These are phyloP conservation scores for Perithous albicinctus DNA, from an alignment of 2,888 invertebrate species.

Conservation along the genomic window DNA sequence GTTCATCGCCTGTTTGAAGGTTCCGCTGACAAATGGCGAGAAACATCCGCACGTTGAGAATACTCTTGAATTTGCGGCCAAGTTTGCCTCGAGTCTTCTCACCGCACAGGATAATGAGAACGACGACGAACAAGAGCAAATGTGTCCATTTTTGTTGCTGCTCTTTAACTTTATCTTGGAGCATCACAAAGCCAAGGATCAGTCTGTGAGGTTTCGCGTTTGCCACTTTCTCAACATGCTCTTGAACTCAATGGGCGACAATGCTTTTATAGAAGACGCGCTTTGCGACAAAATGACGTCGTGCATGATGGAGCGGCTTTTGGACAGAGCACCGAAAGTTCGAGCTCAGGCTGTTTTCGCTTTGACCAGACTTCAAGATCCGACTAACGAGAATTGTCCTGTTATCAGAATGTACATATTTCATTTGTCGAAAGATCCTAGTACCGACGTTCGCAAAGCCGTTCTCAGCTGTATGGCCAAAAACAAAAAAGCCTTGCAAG, in stretches of 20 bases:
- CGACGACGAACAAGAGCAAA: slow-evolving; percentile 83
- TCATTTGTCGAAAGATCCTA: slow-evolving; percentile 91
- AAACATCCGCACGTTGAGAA: slow-evolving; percentile 89
- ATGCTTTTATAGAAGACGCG: slow-evolving; percentile 91
- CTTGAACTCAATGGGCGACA: slow-evolving; percentile 90
- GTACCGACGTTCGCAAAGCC: slow-evolving; percentile 90
- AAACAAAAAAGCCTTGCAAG: slow-evolving; percentile 89
- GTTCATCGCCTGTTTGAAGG: slow-evolving; percentile 52
- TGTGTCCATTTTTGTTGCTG: slow-evolving; percentile 86
- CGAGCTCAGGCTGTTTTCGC: slow-evolving; percentile 93
- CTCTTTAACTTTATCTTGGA: slow-evolving; percentile 88
- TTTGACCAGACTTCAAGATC: slow-evolving; percentile 92
- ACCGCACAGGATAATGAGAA: slow-evolving; percentile 78
- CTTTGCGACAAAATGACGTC: slow-evolving; percentile 90
- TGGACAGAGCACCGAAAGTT: slow-evolving; percentile 91
- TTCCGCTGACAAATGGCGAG: slow-evolving; percentile 86
- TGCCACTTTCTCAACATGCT: slow-evolving; percentile 93
- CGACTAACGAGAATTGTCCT: slow-evolving; percentile 90
- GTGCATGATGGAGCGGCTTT: slow-evolving; percentile 88
- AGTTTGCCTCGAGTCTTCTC: slow-evolving; percentile 88
- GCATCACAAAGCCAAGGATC: slow-evolving; percentile 84
- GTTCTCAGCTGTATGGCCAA: slow-evolving; percentile 91
- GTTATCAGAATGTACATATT: slow-evolving; percentile 90
- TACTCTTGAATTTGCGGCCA: slow-evolving; percentile 90
- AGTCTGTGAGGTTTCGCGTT: slow-evolving; percentile 88